Conservation (phyloP, 2,888 invertebrate genomes). For the Drosophila silvestris region DNA sequence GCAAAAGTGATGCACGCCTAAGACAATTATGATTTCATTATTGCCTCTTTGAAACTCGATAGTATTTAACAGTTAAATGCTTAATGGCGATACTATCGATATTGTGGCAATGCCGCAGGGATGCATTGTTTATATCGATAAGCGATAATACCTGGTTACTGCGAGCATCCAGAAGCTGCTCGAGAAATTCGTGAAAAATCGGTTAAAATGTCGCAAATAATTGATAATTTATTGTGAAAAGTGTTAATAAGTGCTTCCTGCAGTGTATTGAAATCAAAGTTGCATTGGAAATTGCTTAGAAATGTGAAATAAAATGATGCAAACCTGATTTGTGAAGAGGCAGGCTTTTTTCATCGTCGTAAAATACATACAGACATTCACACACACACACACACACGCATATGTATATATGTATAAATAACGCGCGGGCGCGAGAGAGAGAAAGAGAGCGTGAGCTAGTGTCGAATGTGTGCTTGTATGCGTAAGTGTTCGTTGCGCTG, state of each 20-base stretch:
- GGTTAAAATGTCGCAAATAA: conserved; percentile 65
- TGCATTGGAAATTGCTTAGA: conserved; percentile 41
- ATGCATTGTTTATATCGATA: conserved; percentile 28
- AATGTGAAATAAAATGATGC: conserved; percentile 61
- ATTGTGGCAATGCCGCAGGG: conserved; percentile 7
- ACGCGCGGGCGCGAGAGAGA: conserved; percentile 75
- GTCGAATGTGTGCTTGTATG: conserved; percentile 34
- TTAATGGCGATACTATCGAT: conserved; percentile 19
- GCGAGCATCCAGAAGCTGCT: conserved; percentile 53
- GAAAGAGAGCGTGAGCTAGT: conserved; percentile 41
- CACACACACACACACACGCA: conserved; percentile 33
- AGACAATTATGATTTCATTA: background rate
- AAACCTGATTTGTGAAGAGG: conserved; percentile 79
- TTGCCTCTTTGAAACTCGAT: background rate
- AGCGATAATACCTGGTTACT: conserved; percentile 31
- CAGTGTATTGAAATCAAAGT: conserved; percentile 32
- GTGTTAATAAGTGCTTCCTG: conserved; percentile 36
- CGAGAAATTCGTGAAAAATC: conserved; percentile 58
- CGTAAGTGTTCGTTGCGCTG: conserved; percentile 45
- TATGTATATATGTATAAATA: conserved; percentile 50
- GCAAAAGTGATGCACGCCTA: background rate
- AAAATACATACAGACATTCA: conserved; percentile 67
- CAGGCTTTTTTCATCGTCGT: conserved; percentile 76
- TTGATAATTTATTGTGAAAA: conserved; percentile 63
- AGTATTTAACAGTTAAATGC: background rate